Conservation (phyloP, 2,888 invertebrate genomes). For the Pelosia muscerda region DNA sequence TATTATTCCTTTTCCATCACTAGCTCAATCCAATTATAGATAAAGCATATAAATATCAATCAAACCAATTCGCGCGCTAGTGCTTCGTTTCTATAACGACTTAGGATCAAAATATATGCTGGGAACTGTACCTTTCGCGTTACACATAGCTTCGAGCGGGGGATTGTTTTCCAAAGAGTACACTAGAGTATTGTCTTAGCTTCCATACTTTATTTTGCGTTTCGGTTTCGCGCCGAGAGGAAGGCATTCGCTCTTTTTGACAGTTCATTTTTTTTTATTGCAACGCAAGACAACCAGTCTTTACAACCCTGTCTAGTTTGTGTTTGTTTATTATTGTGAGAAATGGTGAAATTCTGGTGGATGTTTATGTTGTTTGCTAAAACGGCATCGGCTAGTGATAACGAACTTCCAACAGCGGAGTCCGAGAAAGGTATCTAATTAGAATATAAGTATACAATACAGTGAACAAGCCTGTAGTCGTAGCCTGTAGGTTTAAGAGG, state of each 20-base stretch:
- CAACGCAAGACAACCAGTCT: conserved; percentile 25
- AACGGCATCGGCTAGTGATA: conserved; percentile 81
- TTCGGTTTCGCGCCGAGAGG: conserved; percentile 74
- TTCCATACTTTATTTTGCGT: conserved; percentile 75
- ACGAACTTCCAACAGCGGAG: conserved; percentile 70
- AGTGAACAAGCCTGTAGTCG: too few species aligned
- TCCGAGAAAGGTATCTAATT: conserved; percentile 71
- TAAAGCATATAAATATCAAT: too few species aligned
- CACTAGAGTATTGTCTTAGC: conserved; percentile 76
- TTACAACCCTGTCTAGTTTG: conserved; percentile 61
- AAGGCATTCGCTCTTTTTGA: conserved; percentile 69
- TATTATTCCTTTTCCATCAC: too few species aligned
- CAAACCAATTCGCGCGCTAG: too few species aligned
- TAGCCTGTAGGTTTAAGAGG: too few species aligned
- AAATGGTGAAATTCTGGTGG: conserved; percentile 85
- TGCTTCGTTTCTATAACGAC: too few species aligned
- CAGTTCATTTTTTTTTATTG: conserved; percentile 54
- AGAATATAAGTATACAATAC: not conserved
- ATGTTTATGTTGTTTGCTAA: conserved; percentile 82
- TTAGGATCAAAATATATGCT: too few species aligned
- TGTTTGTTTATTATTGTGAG: conserved; percentile 73
- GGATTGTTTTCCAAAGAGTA: conserved; percentile 81
- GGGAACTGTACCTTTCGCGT: too few species aligned
- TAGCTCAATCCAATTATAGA: too few species aligned
- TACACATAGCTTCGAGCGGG: conserved; percentile 74